A percentile compares a stretch with the other conserved stretches of the same genome.
Evolutionary conservation across 2,797 vertebrate genomes (phyloP).

Genomic region (Trachops cirrhosus): DNA sequence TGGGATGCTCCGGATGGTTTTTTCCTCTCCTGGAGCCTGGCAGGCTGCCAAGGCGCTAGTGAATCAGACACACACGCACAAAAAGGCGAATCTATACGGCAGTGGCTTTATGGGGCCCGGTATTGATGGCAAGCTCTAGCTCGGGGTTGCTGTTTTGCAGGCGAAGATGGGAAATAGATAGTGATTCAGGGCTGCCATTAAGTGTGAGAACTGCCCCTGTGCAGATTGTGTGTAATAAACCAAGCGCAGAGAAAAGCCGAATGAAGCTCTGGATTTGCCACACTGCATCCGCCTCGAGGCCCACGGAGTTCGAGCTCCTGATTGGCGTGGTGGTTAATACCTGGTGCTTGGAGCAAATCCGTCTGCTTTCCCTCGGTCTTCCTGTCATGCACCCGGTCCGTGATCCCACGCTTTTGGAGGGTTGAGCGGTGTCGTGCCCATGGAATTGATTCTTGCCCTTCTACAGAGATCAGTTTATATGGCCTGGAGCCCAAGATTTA

Average conservation of each 20-base stretch:
- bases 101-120: constrained; percentile 78
- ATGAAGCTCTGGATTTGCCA: background rate
- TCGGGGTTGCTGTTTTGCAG: constrained; percentile 74
- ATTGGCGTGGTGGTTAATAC: background rate
- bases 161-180: constrained; percentile 71
- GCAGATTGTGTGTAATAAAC: constrained; percentile 58
- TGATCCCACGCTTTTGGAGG: background rate
- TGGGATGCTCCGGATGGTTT: constrained; percentile 86
- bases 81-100: constrained; percentile 74
- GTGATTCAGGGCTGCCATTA: constrained; percentile 60
- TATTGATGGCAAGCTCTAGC: constrained; percentile 82
- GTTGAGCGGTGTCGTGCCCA: background rate
- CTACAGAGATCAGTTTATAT: background rate
- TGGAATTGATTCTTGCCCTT: constrained; percentile 37
- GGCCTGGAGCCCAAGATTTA: constrained; percentile 39
- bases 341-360: background rate
- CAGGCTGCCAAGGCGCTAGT: constrained; percentile 85
- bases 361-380: background rate
- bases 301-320: background rate
- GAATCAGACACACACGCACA: constrained; percentile 69
- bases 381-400: background rate
- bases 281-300: background rate
- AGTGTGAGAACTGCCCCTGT: constrained; percentile 57
- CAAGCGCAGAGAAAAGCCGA: background rate
- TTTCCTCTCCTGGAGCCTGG: constrained; percentile 82